These are phyloP conservation scores for Hypocryptadius cinnamomeus DNA, from an alignment of 2,113 vertebrate genomes.

Conservation along the genomic window DNA sequence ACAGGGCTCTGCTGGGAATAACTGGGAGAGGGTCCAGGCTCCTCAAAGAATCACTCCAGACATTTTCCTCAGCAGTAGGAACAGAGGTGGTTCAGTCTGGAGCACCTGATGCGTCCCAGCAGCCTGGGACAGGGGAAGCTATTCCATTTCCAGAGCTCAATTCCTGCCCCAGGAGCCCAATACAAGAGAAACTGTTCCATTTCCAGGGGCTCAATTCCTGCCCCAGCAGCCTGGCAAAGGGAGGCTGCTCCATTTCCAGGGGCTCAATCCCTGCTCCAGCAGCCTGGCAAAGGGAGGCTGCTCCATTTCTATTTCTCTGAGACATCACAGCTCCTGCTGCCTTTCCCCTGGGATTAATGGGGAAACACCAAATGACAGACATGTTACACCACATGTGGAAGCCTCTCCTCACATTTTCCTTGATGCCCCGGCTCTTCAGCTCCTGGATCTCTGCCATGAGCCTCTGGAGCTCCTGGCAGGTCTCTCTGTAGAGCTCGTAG, in stretches of 20 bases:
- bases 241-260: background rate
- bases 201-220: background rate
- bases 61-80: background rate
- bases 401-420: constrained; percentile 79
- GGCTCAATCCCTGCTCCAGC: too few species aligned
- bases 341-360: background rate
- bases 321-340: background rate
- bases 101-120: background rate
- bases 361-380: background rate
- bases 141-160: background rate
- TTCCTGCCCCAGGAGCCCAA: fast-evolving
- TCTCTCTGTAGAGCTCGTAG: constrained; percentile 85
- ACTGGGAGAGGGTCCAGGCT: background rate
- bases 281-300: background rate
- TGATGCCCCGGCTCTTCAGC: constrained; percentile 85
- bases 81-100: background rate
- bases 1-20: background rate
- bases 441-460: constrained; percentile 97
- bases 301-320: too few species aligned
- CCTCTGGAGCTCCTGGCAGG: constrained; percentile 84
- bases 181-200: background rate
- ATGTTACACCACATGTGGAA: fast-evolving
- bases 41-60: background rate
- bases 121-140: background rate
- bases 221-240: fast-evolving